Evolutionary conservation across 2,888 invertebrate genomes (phyloP).

Genomic region (Azorinus chamasolen): DNA sequence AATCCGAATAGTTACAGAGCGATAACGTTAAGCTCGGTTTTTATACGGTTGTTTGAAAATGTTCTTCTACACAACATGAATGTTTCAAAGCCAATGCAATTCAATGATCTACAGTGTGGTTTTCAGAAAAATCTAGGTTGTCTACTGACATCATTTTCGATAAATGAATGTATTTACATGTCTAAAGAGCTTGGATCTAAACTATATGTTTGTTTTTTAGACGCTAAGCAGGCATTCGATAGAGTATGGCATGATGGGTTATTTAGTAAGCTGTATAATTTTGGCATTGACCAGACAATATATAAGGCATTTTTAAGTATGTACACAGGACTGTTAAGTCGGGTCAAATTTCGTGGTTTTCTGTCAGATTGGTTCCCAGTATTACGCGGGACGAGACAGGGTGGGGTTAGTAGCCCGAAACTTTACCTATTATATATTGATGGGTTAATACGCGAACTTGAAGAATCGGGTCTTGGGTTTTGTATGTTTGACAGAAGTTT

Average conservation of each 20-base stretch:
- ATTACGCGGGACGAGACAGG: slow-evolving; percentile 23
- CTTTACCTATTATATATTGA: slow-evolving; percentile 20
- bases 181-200: too few species aligned
- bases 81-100: too few species aligned
- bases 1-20: too few species aligned
- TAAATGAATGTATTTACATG: too few species aligned
- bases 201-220: slow-evolving; percentile 23
- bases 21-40: too few species aligned
- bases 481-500: slow-evolving; percentile 1
- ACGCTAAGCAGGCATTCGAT: slow-evolving; percentile 22
- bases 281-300: not conserved
- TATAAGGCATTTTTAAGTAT: not conserved
- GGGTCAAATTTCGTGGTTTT: slow-evolving; percentile 1
- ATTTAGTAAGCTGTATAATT: slow-evolving; percentile 9
- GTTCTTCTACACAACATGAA: too few species aligned
- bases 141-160: too few species aligned
- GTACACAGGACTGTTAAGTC: slow-evolving; percentile 2
- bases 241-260: slow-evolving; percentile 19
- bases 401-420: slow-evolving; percentile 19
- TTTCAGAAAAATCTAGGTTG: too few species aligned
- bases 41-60: too few species aligned
- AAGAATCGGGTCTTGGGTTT: slow-evolving; percentile 6
- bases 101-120: too few species aligned
- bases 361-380: slow-evolving; percentile 16
- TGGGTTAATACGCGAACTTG: slow-evolving; percentile 2